Conservation (phyloP, 2,888 invertebrate species). For the Eueremaeus valkanovi region DNA sequence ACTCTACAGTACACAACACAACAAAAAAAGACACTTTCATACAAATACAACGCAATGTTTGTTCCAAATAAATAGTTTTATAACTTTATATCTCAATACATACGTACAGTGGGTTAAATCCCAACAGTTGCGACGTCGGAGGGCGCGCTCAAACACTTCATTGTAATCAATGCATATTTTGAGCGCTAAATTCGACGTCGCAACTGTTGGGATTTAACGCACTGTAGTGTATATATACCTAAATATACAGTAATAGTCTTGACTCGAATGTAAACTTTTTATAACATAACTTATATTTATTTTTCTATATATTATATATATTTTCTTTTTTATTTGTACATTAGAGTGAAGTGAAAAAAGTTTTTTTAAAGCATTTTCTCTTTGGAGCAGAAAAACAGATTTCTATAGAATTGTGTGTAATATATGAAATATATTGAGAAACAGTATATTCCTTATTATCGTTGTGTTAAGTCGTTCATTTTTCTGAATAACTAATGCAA, state of each 20-base stretch:
- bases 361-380: background rate
- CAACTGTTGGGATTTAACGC: too few species aligned
- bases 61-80: background rate
- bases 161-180: too few species aligned
- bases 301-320: background rate
- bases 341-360: background rate
- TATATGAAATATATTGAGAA: background rate
- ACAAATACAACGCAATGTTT: background rate
- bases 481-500: conserved; percentile 26
- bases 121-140: too few species aligned
- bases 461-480: conserved; percentile 13
- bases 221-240: background rate
- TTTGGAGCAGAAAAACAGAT: too few species aligned
- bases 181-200: too few species aligned
- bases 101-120: too few species aligned
- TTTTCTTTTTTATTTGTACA: background rate
- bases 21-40: background rate
- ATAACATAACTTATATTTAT: too few species aligned
- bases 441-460: conserved; percentile 17
- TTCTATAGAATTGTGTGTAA: background rate
- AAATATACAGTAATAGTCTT: background rate
- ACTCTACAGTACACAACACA: too few species aligned
- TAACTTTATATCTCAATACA: background rate
- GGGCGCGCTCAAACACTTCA: too few species aligned
- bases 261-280: background rate